These are phyloP conservation scores for Echiichthys vipera DNA, from an alignment of 2,797 vertebrate genomes.

Conservation along the genomic window DNA sequence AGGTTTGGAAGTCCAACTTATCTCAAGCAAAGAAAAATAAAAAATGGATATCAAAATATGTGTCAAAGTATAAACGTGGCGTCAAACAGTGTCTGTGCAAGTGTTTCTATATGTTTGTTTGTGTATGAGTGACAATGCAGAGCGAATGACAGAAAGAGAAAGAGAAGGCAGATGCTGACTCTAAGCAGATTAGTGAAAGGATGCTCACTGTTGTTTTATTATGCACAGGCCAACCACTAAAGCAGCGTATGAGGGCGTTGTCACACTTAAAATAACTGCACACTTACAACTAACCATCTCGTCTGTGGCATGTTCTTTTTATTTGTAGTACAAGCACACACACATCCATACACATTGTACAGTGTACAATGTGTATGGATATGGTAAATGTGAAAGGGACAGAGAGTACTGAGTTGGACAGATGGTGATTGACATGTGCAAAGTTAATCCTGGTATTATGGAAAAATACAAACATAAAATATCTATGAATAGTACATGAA, in stretches of 20 bases:
- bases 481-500: conserved; percentile 48
- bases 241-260: conserved; percentile 52
- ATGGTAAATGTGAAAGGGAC: conserved; percentile 6
- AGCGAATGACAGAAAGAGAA: conserved; percentile 48
- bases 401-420: conserved; percentile 48
- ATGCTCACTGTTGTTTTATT: conserved; percentile 64
- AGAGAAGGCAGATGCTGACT: conserved; percentile 69
- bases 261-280: conserved; percentile 64
- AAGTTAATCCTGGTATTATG: conserved; percentile 68
- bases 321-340: conserved; percentile 11
- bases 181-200: conserved; percentile 68
- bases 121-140: conserved; percentile 2
- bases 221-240: conserved; percentile 35
- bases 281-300: conserved; percentile 22
- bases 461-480: conserved; percentile 40
- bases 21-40: not conserved
- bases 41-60: not conserved
- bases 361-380: not conserved
- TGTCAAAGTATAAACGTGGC: not conserved
- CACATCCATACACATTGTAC: too few species aligned
- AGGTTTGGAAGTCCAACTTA: not conserved
- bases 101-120: conserved; percentile 13
- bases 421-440: conserved; percentile 63
- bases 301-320: conserved; percentile 11
- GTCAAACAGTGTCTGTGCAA: conserved; percentile 12